A percentile compares a stretch with the other conserved stretches of the same genome.
These are phyloP conservation scores for Pseudomyrmex sp. DNA, from an alignment of 1,140 invertebrate species.

Conservation along the genomic window DNA sequence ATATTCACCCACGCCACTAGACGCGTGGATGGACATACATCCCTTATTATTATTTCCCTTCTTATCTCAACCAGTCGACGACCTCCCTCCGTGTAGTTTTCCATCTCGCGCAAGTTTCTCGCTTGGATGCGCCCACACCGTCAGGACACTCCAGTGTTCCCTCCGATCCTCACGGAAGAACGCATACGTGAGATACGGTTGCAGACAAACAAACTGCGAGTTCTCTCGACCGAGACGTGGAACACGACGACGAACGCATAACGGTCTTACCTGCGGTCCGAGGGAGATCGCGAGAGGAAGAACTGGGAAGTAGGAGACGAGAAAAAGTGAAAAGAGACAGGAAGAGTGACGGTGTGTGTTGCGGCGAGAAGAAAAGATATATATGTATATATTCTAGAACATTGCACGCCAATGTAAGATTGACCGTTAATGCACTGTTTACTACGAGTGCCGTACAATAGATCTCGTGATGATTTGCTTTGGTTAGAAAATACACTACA, in stretches of 20 bases:
- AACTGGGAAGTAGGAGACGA: slow-evolving; percentile 34
- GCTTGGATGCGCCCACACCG: slow-evolving; percentile 15
- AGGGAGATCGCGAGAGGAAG: slow-evolving; percentile 67
- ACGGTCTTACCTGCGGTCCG: slow-evolving; percentile 75
- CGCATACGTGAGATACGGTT: slow-evolving; percentile 5
- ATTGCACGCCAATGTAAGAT: slow-evolving; percentile 34
- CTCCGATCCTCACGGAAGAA: slow-evolving; percentile 48
- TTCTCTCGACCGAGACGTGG: slow-evolving; percentile 58
- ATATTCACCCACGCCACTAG: slow-evolving; percentile 48
- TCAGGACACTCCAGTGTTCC: slow-evolving; percentile 32
- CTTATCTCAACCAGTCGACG: neutral
- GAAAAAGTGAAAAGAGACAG: slow-evolving; percentile 51
- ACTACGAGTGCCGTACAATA: slow-evolving; percentile 8
- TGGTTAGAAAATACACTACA: neutral
- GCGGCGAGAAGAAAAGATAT: slow-evolving; percentile 13
- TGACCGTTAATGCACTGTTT: slow-evolving; percentile 33
- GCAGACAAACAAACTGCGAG: slow-evolving; percentile 2
- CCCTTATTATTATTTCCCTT: neutral
- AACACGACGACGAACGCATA: slow-evolving; percentile 39
- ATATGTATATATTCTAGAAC: slow-evolving; percentile 23
- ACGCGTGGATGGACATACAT: slow-evolving; percentile 7
- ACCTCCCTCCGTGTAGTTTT: neutral
- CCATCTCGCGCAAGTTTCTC: slow-evolving; percentile 57
- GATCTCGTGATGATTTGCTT: slow-evolving; percentile 27
- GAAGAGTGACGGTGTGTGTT: neutral